Evolutionary conservation across 2,888 invertebrate genomes (phyloP), one percentile per base, ranked within the genome.

Genomic region (Thelaira solivaga): DNA sequence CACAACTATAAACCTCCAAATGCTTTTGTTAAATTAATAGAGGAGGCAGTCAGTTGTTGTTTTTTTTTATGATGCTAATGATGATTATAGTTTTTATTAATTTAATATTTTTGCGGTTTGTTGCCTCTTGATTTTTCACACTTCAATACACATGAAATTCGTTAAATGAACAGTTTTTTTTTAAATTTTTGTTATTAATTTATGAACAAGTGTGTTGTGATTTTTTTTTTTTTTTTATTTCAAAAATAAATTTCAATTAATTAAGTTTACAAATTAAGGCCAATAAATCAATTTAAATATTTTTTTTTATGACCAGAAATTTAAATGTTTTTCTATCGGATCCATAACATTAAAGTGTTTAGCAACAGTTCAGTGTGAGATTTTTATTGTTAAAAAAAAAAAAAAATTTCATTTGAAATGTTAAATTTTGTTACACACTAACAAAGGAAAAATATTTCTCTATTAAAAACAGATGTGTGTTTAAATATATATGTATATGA

Each of bases 71-170:
- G n/a, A n/a, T n/a, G n/a, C n/a, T n/a, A n/a, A 39, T 64, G 55
- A 22, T 65, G 47, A 65, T 47, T 49, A 72, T 11, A 49, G 24
- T 31, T 59, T 34, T 73, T 74, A 68, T 69, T 73, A 73, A 73
- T 73, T 64, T 68, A n/a, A 68, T 64, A 77, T 77, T 77, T n/a
- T 73, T 69, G 74, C 47, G 78, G 74, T 78, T 78, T 74, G 74
- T 57, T 78, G 74, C 64, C 59, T 78, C 43, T 73, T 64, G 64
- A 69, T 64, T 74, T 29, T 74, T 78, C 13, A 61, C 78, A 69
- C 78, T 65, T 64, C 26, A 69, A 69, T 59, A 36, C 59, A 47
- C 45, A 41, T 47, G 31, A 53, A 49, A 71, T 61, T 53, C 7
- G 24, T 67, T 36, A 57, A 69, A 59, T 49, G 39, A 68, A 49